phyloP scores from a whole-genome alignment of 2,113 vertebrate genomes.

The Plecturocebus donacophilus region DNA sequence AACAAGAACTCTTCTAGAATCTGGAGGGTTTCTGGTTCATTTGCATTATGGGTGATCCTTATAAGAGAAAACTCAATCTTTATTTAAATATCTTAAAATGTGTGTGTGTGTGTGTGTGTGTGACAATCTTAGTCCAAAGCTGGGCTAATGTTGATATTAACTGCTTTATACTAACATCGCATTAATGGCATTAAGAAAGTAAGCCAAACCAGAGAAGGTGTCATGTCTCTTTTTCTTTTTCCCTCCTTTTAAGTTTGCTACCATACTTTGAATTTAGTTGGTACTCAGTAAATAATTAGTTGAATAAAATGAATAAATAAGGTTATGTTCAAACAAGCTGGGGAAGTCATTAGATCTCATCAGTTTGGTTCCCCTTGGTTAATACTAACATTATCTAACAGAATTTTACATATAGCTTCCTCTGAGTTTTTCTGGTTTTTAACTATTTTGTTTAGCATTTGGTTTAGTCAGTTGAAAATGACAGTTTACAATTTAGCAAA shows the following conservation, averaged over 20 bases:
- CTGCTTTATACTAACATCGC: neutral
- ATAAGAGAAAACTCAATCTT: neutral
- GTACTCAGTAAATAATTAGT: neutral
- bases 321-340: neutral
- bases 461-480: neutral
- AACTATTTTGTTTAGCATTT: neutral
- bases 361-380: neutral
- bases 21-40: neutral
- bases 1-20: neutral
- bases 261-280: neutral
- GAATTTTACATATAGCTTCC: neutral
- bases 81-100: neutral
- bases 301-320: neutral
- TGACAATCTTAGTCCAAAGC: neutral
- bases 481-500: neutral
- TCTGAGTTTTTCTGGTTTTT: neutral
- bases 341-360: neutral
- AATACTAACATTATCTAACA: neutral
- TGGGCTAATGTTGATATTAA: neutral
- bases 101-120: neutral
- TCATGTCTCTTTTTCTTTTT: neutral
- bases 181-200: neutral
- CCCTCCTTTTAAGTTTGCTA: neutral
- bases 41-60: neutral
- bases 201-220: neutral